Conservation (phyloP, 2,113 vertebrate genomes). For the Aleadryas rufinucha region DNA sequence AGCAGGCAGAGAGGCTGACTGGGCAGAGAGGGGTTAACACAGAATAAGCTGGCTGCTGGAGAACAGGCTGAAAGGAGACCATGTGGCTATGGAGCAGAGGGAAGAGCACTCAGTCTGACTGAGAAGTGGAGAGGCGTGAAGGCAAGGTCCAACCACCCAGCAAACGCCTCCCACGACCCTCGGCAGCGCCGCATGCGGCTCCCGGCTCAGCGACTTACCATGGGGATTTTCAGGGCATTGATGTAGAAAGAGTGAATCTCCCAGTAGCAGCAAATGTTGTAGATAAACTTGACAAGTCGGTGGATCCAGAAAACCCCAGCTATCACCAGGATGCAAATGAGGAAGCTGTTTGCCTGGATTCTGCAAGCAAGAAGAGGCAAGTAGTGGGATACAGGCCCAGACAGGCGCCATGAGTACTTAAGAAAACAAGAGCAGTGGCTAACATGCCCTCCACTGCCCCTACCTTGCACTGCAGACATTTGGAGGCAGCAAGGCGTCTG, state of each 20-base stretch:
- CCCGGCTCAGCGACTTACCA: conserved; percentile 72
- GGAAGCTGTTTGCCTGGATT: conserved; percentile 88
- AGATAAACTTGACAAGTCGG: conserved; percentile 93
- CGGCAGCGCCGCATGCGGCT: accelerated
- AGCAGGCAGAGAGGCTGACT: not conserved
- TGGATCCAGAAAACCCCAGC: conserved; percentile 97
- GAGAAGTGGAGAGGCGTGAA: not conserved
- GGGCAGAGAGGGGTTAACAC: not conserved
- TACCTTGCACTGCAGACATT: conserved; percentile 90
- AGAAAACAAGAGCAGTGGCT: not conserved
- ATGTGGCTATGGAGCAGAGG: not conserved
- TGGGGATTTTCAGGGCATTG: conserved; percentile 90
- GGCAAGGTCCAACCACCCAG: not conserved
- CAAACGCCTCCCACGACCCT: not conserved
- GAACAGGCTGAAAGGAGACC: not conserved
- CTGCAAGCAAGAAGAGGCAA: conserved; percentile 65
- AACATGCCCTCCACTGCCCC: not conserved
- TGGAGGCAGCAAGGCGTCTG: conserved; percentile 89
- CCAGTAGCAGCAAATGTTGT: conserved; percentile 98
- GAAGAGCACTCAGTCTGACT: accelerated
- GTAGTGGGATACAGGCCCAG: not conserved
- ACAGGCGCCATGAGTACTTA: not conserved
- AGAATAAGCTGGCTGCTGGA: not conserved
- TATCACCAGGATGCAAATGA: conserved; percentile 89
- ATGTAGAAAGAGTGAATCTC: conserved; percentile 97